Percentiles rank a stretch among this genome's conserved stretches.
Conservation (phyloP, 2,888 invertebrate genomes). For the Scaeva pyrastri region DNA sequence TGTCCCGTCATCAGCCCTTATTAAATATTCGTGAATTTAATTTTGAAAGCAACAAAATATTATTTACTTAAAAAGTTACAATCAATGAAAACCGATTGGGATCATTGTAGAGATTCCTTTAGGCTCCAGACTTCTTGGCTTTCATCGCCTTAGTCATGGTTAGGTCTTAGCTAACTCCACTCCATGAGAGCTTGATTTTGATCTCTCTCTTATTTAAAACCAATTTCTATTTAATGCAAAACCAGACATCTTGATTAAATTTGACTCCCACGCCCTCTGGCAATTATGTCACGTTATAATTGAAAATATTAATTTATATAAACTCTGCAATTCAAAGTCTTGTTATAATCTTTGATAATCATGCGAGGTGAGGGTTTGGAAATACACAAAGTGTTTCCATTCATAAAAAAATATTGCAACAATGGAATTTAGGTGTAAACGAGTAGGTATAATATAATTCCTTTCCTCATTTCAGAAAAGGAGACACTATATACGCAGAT, state of each 20-base stretch:
- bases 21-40: too few relatives aligned
- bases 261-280: not conserved
- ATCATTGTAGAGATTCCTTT: not conserved
- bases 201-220: conserved; percentile 1
- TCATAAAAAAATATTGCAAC: conserved; percentile 49
- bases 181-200: not conserved
- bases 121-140: not conserved
- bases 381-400: conserved; percentile 30
- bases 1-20: too few relatives aligned
- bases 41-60: too few relatives aligned
- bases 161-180: too few relatives aligned
- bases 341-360: conserved; percentile 40
- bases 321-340: not conserved
- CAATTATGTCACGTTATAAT: conserved; percentile 28
- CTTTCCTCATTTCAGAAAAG: conserved; percentile 8
- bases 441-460: conserved; percentile 7
- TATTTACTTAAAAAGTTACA: too few relatives aligned
- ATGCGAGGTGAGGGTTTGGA: conserved; percentile 35
- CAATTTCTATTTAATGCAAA: not conserved
- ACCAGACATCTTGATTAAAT: conserved; percentile 8
- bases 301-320: conserved; percentile 31
- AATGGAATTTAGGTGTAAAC: conserved; percentile 1
- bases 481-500: not conserved
- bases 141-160: not conserved
- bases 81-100: not conserved